These are phyloP conservation scores for Omphaloscelis lunosa DNA, from an alignment of 2,888 invertebrate genomes.

Conservation along the genomic window DNA sequence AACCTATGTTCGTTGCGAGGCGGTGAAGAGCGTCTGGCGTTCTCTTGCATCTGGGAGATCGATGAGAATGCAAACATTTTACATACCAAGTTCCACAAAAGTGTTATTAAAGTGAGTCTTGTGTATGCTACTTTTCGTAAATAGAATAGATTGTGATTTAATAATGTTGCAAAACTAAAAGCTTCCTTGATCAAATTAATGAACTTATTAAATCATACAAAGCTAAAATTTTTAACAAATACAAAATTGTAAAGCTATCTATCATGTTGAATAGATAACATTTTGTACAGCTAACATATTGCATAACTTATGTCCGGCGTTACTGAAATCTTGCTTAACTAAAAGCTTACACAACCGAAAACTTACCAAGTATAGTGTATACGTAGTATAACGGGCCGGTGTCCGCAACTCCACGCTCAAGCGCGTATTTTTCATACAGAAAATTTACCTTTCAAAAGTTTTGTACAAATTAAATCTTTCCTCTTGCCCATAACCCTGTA, in stretches of 20 bases:
- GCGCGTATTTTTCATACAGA: too few relatives aligned
- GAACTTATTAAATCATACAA: too few relatives aligned
- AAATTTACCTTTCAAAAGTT: background rate
- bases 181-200: background rate
- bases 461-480: background rate
- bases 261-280: background rate
- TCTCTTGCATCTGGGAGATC: slow-evolving; percentile 99
- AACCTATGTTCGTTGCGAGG: slow-evolving; percentile 98
- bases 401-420: too few relatives aligned
- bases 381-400: too few relatives aligned
- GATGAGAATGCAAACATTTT: slow-evolving; percentile 95
- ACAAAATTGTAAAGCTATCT: background rate
- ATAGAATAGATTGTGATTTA: background rate
- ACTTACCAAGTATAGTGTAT: too few relatives aligned
- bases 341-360: background rate
- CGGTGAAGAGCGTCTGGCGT: slow-evolving; percentile 97
- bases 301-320: background rate
- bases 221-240: background rate
- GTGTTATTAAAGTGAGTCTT: slow-evolving; percentile 93
- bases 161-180: background rate
- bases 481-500: background rate
- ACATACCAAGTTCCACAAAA: slow-evolving; percentile 96
- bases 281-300: background rate
- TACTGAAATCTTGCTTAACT: background rate
- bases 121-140: too few relatives aligned